Evolutionary conservation across 2,888 invertebrate genomes (phyloP).

Genomic region (Nowickia ferox): DNA sequence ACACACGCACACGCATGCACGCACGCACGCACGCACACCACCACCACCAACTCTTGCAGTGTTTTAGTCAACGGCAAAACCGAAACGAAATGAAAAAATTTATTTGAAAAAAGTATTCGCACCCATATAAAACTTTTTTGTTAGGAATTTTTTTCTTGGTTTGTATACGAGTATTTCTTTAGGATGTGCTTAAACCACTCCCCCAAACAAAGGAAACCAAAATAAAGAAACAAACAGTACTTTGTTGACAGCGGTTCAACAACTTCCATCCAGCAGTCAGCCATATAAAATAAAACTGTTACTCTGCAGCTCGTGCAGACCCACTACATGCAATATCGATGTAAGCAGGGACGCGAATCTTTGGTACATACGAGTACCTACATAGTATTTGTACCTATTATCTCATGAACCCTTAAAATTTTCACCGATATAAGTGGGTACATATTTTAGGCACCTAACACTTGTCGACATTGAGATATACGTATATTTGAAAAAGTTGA

Average conservation of each 20-base stretch:
- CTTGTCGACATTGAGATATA: too few relatives aligned
- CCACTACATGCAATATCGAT: background rate
- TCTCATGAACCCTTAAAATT: too few relatives aligned
- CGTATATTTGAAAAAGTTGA: too few relatives aligned
- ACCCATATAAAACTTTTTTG: conserved; percentile 53
- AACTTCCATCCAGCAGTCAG: conserved; percentile 64
- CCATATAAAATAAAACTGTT: conserved; percentile 49
- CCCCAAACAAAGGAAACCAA: conserved; percentile 61
- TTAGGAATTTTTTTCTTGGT: conserved; percentile 3
- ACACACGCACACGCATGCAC: conserved; percentile 1
- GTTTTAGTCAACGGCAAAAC: conserved; percentile 20
- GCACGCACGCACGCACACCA: background rate
- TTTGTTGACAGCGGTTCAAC: conserved; percentile 67
- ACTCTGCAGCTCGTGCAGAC: conserved; percentile 17
- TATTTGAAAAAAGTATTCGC: conserved; percentile 46
- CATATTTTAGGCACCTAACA: too few relatives aligned
- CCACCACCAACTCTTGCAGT: background rate
- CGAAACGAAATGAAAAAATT: conserved; percentile 15
- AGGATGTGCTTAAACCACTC: conserved; percentile 70
- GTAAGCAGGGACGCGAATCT: conserved; percentile 16
- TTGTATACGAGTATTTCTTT: conserved; percentile 26
- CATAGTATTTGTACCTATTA: too few relatives aligned
- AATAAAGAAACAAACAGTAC: conserved; percentile 43
- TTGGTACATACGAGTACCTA: conserved; percentile 7
- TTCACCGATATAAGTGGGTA: too few relatives aligned